A percentile compares a stretch with the other conserved stretches of the same genome.
Evolutionary conservation across 64 coral and sea anemone species (phyloP).

Genomic region (Montipora cactus): DNA sequence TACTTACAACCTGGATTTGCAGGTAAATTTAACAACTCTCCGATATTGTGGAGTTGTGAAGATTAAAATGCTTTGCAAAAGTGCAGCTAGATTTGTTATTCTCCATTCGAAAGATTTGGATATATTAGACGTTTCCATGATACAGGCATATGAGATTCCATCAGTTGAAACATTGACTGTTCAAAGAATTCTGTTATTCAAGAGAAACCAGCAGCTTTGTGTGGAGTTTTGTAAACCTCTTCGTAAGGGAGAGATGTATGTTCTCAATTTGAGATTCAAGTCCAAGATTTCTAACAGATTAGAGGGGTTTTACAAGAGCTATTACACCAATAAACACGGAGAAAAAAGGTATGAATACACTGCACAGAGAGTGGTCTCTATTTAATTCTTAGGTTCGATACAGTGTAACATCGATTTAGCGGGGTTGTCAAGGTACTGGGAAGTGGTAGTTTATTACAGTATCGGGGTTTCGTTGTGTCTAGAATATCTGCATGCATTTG

Average conservation of each 20-base stretch:
- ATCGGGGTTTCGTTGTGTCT: no score
- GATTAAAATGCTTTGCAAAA: conserved; percentile 30
- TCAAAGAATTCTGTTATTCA: conserved; percentile 34
- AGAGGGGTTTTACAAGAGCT: conserved; percentile 69
- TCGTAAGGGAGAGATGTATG: conserved; percentile 5
- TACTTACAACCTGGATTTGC: conserved; percentile 48
- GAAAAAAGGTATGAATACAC: conserved; percentile 16
- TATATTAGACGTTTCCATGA: conserved; percentile 12
- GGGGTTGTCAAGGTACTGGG: no score
- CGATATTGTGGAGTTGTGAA: conserved; percentile 39
- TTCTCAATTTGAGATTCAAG: conserved; percentile 34
- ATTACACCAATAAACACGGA: conserved; percentile 17
- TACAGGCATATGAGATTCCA: neutral
- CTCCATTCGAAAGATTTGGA: conserved; percentile 35
- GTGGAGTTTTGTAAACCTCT: conserved; percentile 32
- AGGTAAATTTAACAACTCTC: conserved; percentile 61
- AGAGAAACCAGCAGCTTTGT: conserved; percentile 40
- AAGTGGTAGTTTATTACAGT: no score
- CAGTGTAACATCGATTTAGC: no score
- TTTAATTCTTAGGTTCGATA: no score
- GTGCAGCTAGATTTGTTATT: conserved; percentile 45
- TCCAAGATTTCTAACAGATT: conserved; percentile 59
- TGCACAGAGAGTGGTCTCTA: neutral
- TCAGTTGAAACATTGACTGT: neutral
- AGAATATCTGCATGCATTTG: no score